These are phyloP conservation scores for Phymorhynchus buccinoides DNA, from an alignment of 1,140 invertebrate species.

Conservation along the genomic window DNA sequence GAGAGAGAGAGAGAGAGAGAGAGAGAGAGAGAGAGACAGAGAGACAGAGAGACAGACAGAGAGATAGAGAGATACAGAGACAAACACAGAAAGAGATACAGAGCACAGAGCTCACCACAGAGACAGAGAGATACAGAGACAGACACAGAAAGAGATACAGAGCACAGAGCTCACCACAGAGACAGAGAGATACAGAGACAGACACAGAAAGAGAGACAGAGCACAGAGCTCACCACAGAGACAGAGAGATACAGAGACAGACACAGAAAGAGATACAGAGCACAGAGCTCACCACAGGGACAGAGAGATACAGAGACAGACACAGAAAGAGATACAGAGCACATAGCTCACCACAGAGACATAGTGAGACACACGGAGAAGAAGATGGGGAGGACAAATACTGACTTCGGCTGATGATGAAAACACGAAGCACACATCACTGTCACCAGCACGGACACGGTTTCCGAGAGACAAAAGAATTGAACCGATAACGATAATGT, in stretches of 20 bases:
- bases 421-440: too few relatives aligned
- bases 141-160: too few relatives aligned
- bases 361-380: background rate
- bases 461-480: too few relatives aligned
- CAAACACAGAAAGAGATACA: background rate
- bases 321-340: background rate
- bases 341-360: background rate
- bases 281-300: background rate
- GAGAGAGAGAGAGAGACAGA: background rate
- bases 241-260: background rate
- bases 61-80: too few relatives aligned
- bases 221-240: background rate
- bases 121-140: too few relatives aligned
- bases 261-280: background rate
- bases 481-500: too few relatives aligned
- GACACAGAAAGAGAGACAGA: background rate
- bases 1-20: background rate
- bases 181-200: background rate
- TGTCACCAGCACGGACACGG: too few relatives aligned
- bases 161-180: background rate
- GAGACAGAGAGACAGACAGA: background rate
- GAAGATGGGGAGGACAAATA: background rate
- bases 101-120: background rate
- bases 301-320: background rate
- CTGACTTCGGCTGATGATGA: background rate